Percentiles rank a stretch among this genome's conserved stretches.
Evolutionary conservation across 2,797 vertebrate genomes (phyloP).

Genomic region (Zenarchopterus dispar): DNA sequence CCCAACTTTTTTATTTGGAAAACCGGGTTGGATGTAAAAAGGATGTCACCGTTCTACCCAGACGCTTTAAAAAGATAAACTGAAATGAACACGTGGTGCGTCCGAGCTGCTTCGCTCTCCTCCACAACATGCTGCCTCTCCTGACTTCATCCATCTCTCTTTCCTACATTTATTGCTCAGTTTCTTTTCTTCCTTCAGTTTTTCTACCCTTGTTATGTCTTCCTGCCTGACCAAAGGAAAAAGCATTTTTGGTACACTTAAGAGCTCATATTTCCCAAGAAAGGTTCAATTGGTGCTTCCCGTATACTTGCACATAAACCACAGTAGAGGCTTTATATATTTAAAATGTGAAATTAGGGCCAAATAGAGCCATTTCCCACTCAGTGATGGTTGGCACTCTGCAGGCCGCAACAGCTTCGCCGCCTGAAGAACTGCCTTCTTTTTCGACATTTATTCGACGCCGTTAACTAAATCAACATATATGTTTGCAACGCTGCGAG

Average conservation of each 20-base stretch:
- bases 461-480: conserved; percentile 40
- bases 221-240: conserved; percentile 51
- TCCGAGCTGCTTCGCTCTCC: no score
- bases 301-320: conserved; percentile 58
- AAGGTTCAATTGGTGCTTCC: conserved; percentile 65
- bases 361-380: conserved; percentile 35
- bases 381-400: conserved; percentile 22
- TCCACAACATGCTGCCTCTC: no score
- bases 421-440: conserved; percentile 39
- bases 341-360: conserved; percentile 48
- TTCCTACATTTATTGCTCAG: conserved; percentile 20
- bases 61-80: no score
- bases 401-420: conserved; percentile 18
- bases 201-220: conserved; percentile 22
- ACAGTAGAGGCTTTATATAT: conserved; percentile 52
- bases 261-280: conserved; percentile 61
- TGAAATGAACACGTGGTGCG: no score
- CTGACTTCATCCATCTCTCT: neutral
- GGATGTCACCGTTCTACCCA: no score
- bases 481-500: conserved; percentile 19
- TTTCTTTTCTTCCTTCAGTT: conserved; percentile 19
- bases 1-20: no score
- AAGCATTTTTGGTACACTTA: conserved; percentile 32
- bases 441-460: conserved; percentile 52
- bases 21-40: no score